Evolutionary conservation across 1,140 invertebrate species (phyloP).

Genomic region (Araneus ventricosus): DNA sequence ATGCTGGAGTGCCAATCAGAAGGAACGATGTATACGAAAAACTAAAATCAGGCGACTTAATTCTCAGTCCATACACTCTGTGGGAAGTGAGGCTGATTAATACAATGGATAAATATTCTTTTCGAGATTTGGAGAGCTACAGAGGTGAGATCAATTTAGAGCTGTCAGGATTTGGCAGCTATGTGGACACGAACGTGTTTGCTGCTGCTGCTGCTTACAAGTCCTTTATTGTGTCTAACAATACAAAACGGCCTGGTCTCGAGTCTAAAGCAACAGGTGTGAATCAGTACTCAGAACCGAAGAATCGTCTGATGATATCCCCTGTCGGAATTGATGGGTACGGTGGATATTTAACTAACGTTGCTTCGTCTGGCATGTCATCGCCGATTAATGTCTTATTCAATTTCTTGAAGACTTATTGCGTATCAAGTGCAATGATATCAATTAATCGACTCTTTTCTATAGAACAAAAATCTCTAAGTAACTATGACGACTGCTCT

Average conservation of each 20-base stretch:
- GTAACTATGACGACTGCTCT: neutral
- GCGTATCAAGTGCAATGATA: neutral
- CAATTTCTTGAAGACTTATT: neutral
- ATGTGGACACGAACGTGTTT: neutral
- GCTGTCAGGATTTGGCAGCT: neutral
- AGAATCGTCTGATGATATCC: neutral
- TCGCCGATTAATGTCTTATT: neutral
- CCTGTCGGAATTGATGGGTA: neutral
- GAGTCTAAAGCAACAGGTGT: too few species aligned
- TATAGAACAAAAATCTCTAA: too few species aligned
- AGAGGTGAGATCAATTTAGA: constrained; percentile 21
- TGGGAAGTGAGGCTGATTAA: constrained; percentile 9
- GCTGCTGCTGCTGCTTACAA: too few species aligned
- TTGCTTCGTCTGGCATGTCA: neutral
- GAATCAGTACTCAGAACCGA: neutral
- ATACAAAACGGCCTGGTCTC: too few species aligned
- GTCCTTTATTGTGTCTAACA: neutral
- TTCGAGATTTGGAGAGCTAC: neutral
- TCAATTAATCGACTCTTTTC: neutral
- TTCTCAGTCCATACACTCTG: constrained; percentile 10
- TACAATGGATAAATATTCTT: neutral
- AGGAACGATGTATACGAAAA: neutral
- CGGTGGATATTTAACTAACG: neutral
- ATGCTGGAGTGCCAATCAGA: neutral
- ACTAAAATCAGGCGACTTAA: neutral